Evolutionary conservation across 2,797 vertebrate genomes (phyloP).

Genomic region (Lophotriccus pileatus): DNA sequence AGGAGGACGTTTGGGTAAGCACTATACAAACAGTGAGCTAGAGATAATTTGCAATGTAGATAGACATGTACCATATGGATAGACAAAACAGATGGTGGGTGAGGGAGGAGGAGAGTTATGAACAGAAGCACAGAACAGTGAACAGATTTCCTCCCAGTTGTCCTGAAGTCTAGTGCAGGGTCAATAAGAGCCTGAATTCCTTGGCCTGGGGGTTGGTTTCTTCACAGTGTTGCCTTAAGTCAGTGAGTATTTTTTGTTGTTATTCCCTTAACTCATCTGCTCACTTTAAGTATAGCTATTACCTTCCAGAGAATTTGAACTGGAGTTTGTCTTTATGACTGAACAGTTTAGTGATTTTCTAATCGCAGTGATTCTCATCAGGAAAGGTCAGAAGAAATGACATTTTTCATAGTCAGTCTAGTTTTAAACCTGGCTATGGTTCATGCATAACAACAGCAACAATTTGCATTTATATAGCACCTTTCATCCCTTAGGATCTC

Average conservation of each 20-base stretch:
- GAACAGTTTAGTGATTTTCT: conserved; percentile 52
- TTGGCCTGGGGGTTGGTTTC: neutral
- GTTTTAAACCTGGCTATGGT: conserved; percentile 38
- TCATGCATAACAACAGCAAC: conserved; percentile 61
- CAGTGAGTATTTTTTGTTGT: neutral
- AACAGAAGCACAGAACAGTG: conserved; percentile 15
- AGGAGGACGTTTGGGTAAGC: neutral
- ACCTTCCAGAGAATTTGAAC: conserved; percentile 11
- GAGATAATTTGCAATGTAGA: conserved; percentile 38
- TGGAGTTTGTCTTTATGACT: conserved; percentile 41
- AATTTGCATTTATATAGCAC: conserved; percentile 72
- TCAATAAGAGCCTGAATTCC: neutral
- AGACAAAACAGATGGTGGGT: conserved; percentile 33
- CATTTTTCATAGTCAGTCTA: conserved; percentile 57
- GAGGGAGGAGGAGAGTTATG: neutral
- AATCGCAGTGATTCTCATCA: conserved; percentile 12
- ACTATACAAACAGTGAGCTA: neutral
- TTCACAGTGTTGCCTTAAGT: neutral
- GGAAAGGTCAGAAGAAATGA: conserved; percentile 55
- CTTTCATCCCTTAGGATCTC: conserved; percentile 61
- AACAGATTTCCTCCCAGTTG: conserved; percentile 22
- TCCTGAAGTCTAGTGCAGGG: neutral
- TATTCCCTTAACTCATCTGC: neutral
- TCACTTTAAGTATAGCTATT: neutral
- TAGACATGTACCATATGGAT: conserved; percentile 23